These are phyloP conservation scores for Megatriorchis doriae DNA, from an alignment of 2,113 vertebrate genomes.

Conservation along the genomic window DNA sequence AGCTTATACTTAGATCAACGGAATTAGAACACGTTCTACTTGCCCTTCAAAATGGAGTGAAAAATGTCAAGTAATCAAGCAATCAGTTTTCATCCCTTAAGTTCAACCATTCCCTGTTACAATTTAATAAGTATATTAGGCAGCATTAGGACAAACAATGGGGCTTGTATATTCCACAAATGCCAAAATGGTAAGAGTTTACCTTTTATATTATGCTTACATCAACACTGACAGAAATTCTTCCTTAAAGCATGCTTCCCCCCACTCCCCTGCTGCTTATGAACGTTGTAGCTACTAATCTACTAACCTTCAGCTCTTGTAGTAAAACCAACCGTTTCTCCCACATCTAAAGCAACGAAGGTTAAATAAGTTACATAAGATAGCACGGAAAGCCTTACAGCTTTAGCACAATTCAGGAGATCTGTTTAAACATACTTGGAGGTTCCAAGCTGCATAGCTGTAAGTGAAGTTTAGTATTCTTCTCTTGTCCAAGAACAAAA, in stretches of 20 bases:
- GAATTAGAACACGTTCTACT: background rate
- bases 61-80: background rate
- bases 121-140: background rate
- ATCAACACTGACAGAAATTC: background rate
- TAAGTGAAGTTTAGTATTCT: background rate
- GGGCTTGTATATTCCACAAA: background rate
- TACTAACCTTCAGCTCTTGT: background rate
- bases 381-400: background rate
- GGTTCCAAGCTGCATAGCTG: background rate
- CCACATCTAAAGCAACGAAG: background rate
- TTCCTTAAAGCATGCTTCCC: background rate
- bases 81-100: background rate
- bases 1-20: background rate
- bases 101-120: background rate
- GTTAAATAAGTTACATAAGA: background rate
- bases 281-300: background rate
- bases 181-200: background rate
- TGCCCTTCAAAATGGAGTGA: background rate
- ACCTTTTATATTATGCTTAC: background rate
- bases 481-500: background rate
- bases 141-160: background rate
- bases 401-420: background rate
- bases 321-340: background rate
- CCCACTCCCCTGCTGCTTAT: background rate
- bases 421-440: background rate